Evolutionary conservation across 2,797 vertebrate species (phyloP).

Genomic region (Podargus strigoides): DNA sequence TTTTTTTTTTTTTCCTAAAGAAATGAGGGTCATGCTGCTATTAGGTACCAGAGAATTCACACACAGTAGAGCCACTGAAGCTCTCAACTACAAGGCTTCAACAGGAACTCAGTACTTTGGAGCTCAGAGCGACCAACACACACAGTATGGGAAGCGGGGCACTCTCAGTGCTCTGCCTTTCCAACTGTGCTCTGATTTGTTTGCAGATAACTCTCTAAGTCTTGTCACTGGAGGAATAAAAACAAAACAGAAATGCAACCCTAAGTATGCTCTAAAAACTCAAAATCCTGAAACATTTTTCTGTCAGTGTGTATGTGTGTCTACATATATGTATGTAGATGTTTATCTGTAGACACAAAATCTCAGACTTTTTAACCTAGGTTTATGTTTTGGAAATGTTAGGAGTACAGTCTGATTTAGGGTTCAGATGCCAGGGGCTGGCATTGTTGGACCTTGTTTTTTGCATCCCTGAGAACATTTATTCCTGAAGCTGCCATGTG

Average conservation of each 20-base stretch:
- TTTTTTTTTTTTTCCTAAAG: neutral
- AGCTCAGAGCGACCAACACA: neutral
- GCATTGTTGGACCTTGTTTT: neutral
- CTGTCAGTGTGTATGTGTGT: neutral
- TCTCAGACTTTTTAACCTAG: neutral
- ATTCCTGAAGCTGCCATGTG: neutral
- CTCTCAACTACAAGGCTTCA: neutral
- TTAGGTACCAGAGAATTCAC: neutral
- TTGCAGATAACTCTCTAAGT: neutral
- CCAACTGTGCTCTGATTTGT: neutral
- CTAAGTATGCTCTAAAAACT: neutral
- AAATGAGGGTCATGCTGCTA: neutral
- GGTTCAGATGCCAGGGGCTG: neutral
- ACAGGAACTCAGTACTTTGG: too few species aligned
- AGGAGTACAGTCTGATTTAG: neutral
- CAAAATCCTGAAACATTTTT: neutral
- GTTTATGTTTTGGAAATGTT: neutral
- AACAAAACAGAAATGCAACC: neutral
- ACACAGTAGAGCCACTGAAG: neutral
- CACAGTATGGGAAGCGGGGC: accelerated
- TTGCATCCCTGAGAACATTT: neutral
- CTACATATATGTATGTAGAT: accelerated
- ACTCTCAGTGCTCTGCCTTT: neutral
- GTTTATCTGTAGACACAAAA: neutral
- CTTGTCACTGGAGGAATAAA: neutral